phyloP scores from a whole-genome alignment of 1,140 invertebrate species.

The Nautilus pompilius region DNA sequence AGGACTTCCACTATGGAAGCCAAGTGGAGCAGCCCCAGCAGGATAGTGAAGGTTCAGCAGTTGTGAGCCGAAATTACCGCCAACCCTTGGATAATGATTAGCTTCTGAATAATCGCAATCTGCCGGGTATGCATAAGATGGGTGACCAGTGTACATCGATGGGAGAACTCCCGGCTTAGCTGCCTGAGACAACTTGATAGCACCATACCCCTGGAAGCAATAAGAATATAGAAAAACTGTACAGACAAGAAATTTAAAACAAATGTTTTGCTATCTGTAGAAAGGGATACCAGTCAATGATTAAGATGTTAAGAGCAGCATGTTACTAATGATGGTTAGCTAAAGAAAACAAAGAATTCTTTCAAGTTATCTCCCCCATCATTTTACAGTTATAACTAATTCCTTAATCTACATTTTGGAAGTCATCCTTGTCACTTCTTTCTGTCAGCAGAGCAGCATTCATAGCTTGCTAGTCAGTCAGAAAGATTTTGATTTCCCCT shows the following conservation, averaged over 20 bases:
- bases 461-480: too few species aligned
- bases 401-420: too few species aligned
- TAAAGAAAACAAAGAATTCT: too few species aligned
- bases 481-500: too few species aligned
- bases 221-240: neutral
- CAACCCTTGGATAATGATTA: constrained; percentile 42
- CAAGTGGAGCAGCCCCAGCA: constrained; percentile 44
- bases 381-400: too few species aligned
- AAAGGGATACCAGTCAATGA: too few species aligned
- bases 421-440: too few species aligned
- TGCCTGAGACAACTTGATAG: constrained; percentile 36
- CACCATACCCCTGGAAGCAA: constrained; percentile 42
- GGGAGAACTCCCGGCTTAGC: constrained; percentile 42
- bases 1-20: constrained; percentile 37
- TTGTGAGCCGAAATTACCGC: neutral
- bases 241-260: neutral
- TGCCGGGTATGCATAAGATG: constrained; percentile 49
- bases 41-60: too few species aligned
- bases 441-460: too few species aligned
- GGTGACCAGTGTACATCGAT: constrained; percentile 52
- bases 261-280: neutral
- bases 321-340: too few species aligned
- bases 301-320: too few species aligned
- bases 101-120: constrained; percentile 44
- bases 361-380: too few species aligned